phyloP scores from a whole-genome alignment of 2,113 vertebrate genomes.

The Ophiodon elongatus region DNA sequence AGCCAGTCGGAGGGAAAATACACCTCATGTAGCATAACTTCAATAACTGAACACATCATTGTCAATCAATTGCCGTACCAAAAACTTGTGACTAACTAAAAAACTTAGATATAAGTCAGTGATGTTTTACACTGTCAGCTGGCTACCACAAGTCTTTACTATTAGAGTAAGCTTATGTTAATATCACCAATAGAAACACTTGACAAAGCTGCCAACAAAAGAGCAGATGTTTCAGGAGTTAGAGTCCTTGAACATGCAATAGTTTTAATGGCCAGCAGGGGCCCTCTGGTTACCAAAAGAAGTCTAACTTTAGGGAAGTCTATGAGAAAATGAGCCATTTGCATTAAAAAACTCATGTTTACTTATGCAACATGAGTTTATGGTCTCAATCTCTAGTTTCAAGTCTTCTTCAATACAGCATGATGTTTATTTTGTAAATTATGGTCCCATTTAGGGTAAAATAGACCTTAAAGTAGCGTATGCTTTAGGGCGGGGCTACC shows the following conservation, averaged over 20 bases:
- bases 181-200: neutral
- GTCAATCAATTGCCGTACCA: neutral
- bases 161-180: neutral
- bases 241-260: neutral
- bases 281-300: too few species aligned
- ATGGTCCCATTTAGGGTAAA: too few species aligned
- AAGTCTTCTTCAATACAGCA: too few species aligned
- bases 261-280: too few species aligned
- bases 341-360: too few species aligned
- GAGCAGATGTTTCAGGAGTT: neutral
- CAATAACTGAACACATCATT: neutral
- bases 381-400: too few species aligned
- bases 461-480: too few species aligned
- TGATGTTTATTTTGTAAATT: too few species aligned
- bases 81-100: neutral
- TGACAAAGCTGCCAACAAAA: neutral
- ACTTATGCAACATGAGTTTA: too few species aligned
- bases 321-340: too few species aligned
- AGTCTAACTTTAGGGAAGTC: too few species aligned
- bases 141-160: neutral
- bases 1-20: conserved; percentile 14
- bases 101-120: neutral
- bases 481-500: too few species aligned
- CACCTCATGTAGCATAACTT: neutral
- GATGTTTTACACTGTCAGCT: neutral